Percentiles rank a stretch among this genome's conserved stretches.
phyloP scores from a whole-genome alignment of 2,797 vertebrate genomes.

The Crenuchus spilurus region DNA sequence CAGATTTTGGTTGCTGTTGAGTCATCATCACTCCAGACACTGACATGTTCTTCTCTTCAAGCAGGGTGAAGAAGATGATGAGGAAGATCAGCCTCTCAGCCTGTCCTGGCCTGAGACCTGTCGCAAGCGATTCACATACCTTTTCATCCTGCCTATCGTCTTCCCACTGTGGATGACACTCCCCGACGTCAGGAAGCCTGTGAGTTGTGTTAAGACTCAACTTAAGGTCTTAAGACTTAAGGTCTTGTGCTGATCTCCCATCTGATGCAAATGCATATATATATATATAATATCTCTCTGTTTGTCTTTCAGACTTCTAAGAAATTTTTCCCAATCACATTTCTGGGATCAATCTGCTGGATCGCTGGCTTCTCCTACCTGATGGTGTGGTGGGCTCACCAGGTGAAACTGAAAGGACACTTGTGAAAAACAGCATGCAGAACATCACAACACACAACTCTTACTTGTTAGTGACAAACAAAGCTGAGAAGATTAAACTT shows the following conservation, averaged over 20 bases:
- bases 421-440: too few species aligned
- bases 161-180: slow-evolving; percentile 91
- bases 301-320: slow-evolving; percentile 79
- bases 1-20: not conserved
- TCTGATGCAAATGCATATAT: not conserved
- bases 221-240: too few species aligned
- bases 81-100: slow-evolving; percentile 88
- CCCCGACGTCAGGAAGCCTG: slow-evolving; percentile 90
- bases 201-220: slow-evolving; percentile 69
- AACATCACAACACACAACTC: too few species aligned
- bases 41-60: not conserved
- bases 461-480: too few species aligned
- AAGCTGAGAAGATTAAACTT: too few species aligned
- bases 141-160: slow-evolving; percentile 90
- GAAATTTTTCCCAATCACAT: slow-evolving; percentile 85
- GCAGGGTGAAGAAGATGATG: slow-evolving; percentile 70
- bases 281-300: not conserved
- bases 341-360: slow-evolving; percentile 91
- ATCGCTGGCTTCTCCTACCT: slow-evolving; percentile 92
- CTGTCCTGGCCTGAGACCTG: slow-evolving; percentile 86
- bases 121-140: slow-evolving; percentile 86
- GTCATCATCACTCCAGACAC: not conserved
- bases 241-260: not conserved
- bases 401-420: slow-evolving; percentile 72
- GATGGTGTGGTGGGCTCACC: slow-evolving; percentile 98